Conservation (phyloP, 2,113 vertebrate species). For the Cariama cristata region DNA sequence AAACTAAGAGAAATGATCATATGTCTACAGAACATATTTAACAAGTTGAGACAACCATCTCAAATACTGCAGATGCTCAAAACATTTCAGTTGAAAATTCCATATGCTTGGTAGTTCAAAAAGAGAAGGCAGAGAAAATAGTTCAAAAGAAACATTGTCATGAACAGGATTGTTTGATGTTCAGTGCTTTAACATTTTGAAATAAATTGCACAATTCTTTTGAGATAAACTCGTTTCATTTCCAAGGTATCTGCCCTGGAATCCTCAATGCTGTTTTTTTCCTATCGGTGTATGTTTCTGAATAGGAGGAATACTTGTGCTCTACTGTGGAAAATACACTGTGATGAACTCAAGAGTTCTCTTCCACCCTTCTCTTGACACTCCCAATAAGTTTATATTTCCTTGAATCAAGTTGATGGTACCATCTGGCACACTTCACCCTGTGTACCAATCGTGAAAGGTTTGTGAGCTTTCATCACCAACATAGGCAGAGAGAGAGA, state of each 20-base stretch:
- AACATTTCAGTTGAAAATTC: neutral
- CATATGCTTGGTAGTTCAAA: neutral
- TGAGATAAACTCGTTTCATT: neutral
- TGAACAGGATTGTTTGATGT: neutral
- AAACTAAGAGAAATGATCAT: neutral
- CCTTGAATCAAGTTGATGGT: neutral
- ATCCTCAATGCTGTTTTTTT: neutral
- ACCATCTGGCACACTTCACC: neutral
- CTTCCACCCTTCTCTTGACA: neutral
- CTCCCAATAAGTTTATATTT: neutral
- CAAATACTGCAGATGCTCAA: neutral
- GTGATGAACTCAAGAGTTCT: neutral
- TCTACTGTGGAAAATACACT: neutral
- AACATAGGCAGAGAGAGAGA: neutral
- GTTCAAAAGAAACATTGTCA: neutral
- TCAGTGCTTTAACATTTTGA: neutral
- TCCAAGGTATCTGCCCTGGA: neutral
- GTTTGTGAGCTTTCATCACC: neutral
- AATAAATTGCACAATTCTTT: neutral
- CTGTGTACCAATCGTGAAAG: accelerated
- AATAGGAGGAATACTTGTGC: neutral
- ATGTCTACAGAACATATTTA: neutral
- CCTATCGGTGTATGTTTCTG: neutral
- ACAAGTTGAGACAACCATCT: neutral
- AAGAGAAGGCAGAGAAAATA: neutral